Percentiles rank a stretch among this genome's conserved stretches.
These are phyloP conservation scores for Trachelus troglodyta DNA, from an alignment of 2,888 invertebrate species.

Conservation along the genomic window DNA sequence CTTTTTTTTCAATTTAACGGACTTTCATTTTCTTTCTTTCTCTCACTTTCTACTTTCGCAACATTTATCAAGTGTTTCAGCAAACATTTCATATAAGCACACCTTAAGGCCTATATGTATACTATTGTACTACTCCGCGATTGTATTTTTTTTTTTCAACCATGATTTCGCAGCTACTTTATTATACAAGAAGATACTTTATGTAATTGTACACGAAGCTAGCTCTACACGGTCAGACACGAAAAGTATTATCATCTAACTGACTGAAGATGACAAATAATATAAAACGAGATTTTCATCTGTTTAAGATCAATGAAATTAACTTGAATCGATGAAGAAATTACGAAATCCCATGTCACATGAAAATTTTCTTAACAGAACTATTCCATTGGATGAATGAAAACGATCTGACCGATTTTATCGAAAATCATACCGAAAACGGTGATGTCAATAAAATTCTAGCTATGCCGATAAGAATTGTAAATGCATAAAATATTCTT, in stretches of 20 bases:
- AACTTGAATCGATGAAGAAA: background rate
- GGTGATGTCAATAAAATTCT: background rate
- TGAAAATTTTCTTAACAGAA: background rate
- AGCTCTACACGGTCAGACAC: conserved; percentile 35
- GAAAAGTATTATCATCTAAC: conserved; percentile 26
- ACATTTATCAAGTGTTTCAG: conserved; percentile 55
- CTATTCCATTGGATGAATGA: background rate
- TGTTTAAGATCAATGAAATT: background rate
- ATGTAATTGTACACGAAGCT: conserved; percentile 34
- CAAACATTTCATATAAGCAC: conserved; percentile 43
- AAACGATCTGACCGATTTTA: background rate
- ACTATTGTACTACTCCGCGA: conserved; percentile 35
- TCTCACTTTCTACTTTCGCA: conserved; percentile 51
- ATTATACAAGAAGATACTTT: conserved; percentile 26
- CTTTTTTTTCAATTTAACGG: background rate
- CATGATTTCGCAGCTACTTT: conserved; percentile 17
- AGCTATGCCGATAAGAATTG: background rate
- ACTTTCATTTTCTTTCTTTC: conserved; percentile 7
- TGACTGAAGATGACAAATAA: background rate
- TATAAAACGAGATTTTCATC: background rate
- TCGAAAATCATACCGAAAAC: background rate
- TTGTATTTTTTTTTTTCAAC: conserved; percentile 17
- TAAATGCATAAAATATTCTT: background rate
- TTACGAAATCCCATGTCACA: background rate
- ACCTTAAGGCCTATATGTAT: conserved; percentile 39